Evolutionary conservation across 2,113 vertebrate species (phyloP), one percentile per base, ranked within the genome.

Genomic region (Coreoperca whiteheadi): DNA sequence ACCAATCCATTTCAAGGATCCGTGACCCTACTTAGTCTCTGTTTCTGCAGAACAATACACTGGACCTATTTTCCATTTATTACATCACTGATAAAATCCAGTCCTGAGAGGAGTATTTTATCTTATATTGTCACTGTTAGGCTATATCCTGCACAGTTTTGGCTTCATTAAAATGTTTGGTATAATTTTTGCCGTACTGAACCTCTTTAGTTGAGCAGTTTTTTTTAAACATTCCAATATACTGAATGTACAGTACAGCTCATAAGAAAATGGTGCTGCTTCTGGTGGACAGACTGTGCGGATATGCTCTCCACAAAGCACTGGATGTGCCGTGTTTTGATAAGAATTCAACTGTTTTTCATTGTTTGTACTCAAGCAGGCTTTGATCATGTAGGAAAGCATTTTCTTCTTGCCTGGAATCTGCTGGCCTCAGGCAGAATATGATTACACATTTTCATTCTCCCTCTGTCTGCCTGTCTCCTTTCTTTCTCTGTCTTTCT

Each of bases 301-400:
- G 39, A 46, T 54, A 46, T 77, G 74, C 67, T 75, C 64, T 41
- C 18, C 63, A 63, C 66, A 75, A 71, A 74, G 71, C 77, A 54
- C 57, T 81, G 67, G 70, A 73, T 81, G 75, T 82, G 18, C 56
- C 0, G 0, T 85, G 77, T 87, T 90, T 79, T 80, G 75, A 87
- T 86, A 85, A 86, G 68, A 43, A 81, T 54, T 87, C 23, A 76
- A 43, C 41, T 12, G 41, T 43, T 85, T 41, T 41, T 41, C 8
- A 9, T 41, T 87, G 78, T 88, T 86, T 88, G 79, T 71, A 23
- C 79, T 87, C 16, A 43, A 25, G 9, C 80, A 71, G 69, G 51
- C 82, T 91, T 86, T 93, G 81, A 92, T 90, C 73, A 10, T 34
- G 69, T 2, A 56, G 39, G 46, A 75, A 77, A 86, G 77, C 66